Percentiles rank a stretch among this genome's conserved stretches.
These are phyloP conservation scores for Rhorus exstirpatorius DNA, from an alignment of 2,888 invertebrate species.

Conservation along the genomic window DNA sequence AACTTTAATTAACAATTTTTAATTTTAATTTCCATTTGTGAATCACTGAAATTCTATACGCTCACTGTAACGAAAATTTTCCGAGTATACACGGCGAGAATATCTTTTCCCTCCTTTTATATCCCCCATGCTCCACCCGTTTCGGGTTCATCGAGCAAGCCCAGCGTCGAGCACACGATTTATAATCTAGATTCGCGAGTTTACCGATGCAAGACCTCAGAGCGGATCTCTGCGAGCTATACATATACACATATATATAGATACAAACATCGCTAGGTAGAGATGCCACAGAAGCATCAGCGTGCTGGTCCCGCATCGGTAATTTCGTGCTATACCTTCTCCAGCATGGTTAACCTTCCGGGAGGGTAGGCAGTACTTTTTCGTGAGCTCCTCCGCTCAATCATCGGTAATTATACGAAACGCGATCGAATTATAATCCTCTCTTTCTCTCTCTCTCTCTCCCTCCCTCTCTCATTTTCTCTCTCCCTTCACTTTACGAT, in stretches of 20 bases:
- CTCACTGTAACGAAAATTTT: neutral
- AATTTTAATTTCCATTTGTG: no score
- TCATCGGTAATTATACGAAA: slow-evolving; percentile 67
- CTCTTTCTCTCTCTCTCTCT: neutral
- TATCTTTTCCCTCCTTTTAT: neutral
- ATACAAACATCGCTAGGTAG: slow-evolving; percentile 6
- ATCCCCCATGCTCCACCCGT: slow-evolving; percentile 1
- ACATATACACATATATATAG: neutral
- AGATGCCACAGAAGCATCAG: slow-evolving; percentile 45
- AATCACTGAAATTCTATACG: neutral
- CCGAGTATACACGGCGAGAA: neutral
- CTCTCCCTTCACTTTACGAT: slow-evolving; percentile 64
- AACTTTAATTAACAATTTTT: no score
- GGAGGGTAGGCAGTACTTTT: slow-evolving; percentile 26
- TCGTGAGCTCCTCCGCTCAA: slow-evolving; percentile 38
- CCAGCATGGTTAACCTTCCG: slow-evolving; percentile 22
- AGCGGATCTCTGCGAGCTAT: slow-evolving; percentile 48
- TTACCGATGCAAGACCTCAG: slow-evolving; percentile 65
- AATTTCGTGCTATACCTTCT: slow-evolving; percentile 73
- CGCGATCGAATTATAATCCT: slow-evolving; percentile 54
- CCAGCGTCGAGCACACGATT: slow-evolving; percentile 63
- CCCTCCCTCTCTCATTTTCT: slow-evolving; percentile 32
- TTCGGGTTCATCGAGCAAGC: slow-evolving; percentile 65
- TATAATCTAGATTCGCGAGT: slow-evolving; percentile 67
- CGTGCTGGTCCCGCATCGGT: slow-evolving; percentile 77